phyloP scores from a whole-genome alignment of 2,797 vertebrate species.

The Hylomyscus alleni region DNA sequence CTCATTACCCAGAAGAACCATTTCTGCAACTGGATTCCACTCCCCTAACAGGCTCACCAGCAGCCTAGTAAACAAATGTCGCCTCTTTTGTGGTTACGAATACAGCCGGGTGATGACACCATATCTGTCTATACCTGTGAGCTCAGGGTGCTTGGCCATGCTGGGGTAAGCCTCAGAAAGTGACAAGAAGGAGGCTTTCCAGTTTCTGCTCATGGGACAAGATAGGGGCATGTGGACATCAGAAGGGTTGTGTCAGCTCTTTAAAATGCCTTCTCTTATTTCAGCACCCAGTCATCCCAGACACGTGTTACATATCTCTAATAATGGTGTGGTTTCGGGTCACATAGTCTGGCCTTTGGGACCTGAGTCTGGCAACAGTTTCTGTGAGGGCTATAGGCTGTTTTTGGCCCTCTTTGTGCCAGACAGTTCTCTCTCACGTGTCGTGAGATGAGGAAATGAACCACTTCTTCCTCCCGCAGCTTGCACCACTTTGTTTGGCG shows the following conservation, averaged over 20 bases:
- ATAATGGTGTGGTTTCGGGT: neutral
- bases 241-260: neutral
- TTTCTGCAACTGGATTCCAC: neutral
- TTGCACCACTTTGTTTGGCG: neutral
- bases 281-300: neutral
- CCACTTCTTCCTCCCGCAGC: neutral
- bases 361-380: neutral
- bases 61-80: neutral
- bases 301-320: neutral
- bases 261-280: conserved; percentile 17
- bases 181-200: too few relatives aligned
- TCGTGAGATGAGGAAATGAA: neutral
- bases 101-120: neutral
- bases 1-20: neutral
- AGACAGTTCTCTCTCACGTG: neutral
- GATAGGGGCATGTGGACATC: neutral
- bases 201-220: neutral
- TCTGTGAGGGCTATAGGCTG: conserved; percentile 27
- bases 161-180: neutral
- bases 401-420: neutral
- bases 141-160: neutral
- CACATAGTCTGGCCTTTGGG: neutral
- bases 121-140: neutral
- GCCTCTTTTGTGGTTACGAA: neutral
- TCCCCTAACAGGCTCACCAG: neutral